phyloP scores from a whole-genome alignment of 2,888 invertebrate species.

The Ernsta delagoae region DNA sequence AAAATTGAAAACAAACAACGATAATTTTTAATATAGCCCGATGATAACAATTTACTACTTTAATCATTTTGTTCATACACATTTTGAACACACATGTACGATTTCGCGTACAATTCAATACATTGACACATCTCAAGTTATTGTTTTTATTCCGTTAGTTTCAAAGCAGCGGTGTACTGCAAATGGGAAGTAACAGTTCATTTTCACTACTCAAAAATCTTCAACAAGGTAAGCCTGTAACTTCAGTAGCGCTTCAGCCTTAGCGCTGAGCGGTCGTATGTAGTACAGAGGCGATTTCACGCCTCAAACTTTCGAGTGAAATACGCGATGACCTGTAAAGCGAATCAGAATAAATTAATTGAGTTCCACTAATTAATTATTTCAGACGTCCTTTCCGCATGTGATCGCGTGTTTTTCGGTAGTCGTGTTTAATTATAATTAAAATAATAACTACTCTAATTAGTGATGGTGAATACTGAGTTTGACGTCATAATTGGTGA shows the following conservation, averaged over 20 bases:
- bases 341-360: constrained; percentile 30
- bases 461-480: constrained; percentile 51
- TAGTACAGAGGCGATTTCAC: constrained; percentile 49
- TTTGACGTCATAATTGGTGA: constrained; percentile 49
- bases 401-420: constrained; percentile 30
- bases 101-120: background rate
- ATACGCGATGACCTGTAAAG: constrained; percentile 46
- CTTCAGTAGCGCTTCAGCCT: constrained; percentile 62
- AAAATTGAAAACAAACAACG: constrained; percentile 31
- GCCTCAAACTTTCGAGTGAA: constrained; percentile 60
- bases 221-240: constrained; percentile 24
- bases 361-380: constrained; percentile 31
- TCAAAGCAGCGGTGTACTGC: constrained; percentile 4
- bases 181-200: background rate
- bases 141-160: background rate
- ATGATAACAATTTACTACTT: constrained; percentile 32
- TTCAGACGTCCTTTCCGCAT: constrained; percentile 10
- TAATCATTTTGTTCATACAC: constrained; percentile 16
- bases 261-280: constrained; percentile 55
- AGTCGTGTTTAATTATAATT: constrained; percentile 15
- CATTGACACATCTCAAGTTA: background rate
- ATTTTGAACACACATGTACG: background rate
- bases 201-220: background rate
- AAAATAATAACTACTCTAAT: constrained; percentile 32
- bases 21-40: constrained; percentile 29